These are phyloP conservation scores for Tarsius wallacei DNA, from an alignment of 2,797 vertebrate genomes.

Conservation along the genomic window DNA sequence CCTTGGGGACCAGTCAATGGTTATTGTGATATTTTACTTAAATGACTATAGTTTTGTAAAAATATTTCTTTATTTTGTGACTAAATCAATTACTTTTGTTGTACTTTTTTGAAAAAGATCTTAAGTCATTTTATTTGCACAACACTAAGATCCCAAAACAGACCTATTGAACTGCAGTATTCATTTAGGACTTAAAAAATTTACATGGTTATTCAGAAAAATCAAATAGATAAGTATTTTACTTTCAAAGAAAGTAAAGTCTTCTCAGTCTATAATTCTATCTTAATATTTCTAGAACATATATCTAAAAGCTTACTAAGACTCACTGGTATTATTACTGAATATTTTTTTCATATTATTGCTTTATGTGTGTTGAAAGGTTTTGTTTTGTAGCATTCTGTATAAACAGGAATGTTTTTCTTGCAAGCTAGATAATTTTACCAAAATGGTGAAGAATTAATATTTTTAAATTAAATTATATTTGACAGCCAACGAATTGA, in stretches of 20 bases:
- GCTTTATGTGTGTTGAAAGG: constrained; percentile 47
- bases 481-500: constrained; percentile 38
- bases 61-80: constrained; percentile 45
- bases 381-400: constrained; percentile 59
- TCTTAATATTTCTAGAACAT: constrained; percentile 65
- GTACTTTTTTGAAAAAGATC: not conserved
- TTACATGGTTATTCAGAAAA: constrained; percentile 49
- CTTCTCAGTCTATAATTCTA: not conserved
- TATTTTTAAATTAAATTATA: constrained; percentile 65
- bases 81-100: constrained; percentile 23
- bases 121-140: constrained; percentile 42
- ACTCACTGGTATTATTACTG: not conserved
- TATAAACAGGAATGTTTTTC: constrained; percentile 47
- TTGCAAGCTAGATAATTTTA: constrained; percentile 63
- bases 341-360: constrained; percentile 62
- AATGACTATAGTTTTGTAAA: constrained; percentile 43
- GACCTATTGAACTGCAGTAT: not conserved
- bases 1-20: not conserved
- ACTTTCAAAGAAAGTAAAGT: constrained; percentile 64
- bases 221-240: constrained; percentile 45
- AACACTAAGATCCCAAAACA: constrained; percentile 39
- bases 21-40: constrained; percentile 57
- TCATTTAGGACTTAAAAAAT: constrained; percentile 45
- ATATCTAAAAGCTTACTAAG: constrained; percentile 18
- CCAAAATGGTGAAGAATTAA: constrained; percentile 56